Evolutionary conservation across 2,113 vertebrate species (phyloP).

Genomic region (Rana temporaria): DNA sequence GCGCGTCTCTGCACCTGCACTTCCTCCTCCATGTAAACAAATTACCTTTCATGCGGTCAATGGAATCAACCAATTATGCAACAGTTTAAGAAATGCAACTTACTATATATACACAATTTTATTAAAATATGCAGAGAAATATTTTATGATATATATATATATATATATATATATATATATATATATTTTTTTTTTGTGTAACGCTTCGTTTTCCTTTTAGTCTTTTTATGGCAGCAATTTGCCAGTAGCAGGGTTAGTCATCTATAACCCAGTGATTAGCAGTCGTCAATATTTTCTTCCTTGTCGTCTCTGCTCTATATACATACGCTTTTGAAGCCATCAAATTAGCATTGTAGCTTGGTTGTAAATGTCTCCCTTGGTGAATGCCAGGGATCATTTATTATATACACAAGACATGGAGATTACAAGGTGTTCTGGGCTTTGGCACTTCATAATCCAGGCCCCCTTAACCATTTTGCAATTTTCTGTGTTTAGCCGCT

Average conservation of each 20-base stretch:
- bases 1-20: constrained; percentile 10
- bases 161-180: no score
- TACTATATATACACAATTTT: background rate
- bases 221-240: background rate
- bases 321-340: constrained; percentile 9
- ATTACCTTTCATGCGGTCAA: background rate
- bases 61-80: no score
- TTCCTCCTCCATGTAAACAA: background rate
- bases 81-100: no score
- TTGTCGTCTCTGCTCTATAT: background rate
- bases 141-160: no score
- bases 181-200: no score
- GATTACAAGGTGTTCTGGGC: background rate
- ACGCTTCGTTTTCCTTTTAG: background rate
- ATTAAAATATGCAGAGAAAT: no score
- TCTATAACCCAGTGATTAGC: constrained; percentile 10
- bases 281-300: constrained; percentile 17
- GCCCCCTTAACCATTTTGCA: background rate
- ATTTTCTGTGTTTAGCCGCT: background rate
- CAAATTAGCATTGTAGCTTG: constrained; percentile 27
- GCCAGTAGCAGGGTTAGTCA: background rate
- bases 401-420: background rate
- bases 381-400: constrained; percentile 16
- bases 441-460: background rate
- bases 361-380: constrained; percentile 41